A percentile compares a stretch with the other conserved stretches of the same genome.
These are phyloP conservation scores for Falco berigora DNA, from an alignment of 2,797 vertebrate species.

Conservation along the genomic window DNA sequence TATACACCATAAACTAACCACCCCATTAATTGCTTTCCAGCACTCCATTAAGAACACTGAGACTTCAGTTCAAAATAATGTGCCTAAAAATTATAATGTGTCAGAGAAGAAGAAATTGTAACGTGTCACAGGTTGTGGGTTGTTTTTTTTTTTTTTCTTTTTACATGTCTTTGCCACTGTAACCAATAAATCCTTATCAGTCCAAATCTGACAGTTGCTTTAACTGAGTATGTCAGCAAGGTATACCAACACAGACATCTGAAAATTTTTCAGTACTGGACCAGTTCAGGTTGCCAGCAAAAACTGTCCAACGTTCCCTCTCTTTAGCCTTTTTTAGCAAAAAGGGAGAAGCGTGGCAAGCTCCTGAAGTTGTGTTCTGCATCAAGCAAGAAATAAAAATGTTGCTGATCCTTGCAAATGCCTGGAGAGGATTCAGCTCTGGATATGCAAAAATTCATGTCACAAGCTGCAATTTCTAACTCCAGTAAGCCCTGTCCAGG, in stretches of 20 bases:
- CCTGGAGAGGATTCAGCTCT: background rate
- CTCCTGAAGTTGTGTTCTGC: background rate
- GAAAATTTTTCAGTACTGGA: background rate
- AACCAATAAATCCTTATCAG: background rate
- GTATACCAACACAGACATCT: background rate
- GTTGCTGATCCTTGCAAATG: background rate
- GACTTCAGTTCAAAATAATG: background rate
- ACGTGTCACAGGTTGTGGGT: background rate
- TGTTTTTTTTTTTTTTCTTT: background rate
- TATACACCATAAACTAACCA: background rate
- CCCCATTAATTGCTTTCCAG: background rate
- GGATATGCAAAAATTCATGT: background rate
- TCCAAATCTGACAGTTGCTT: background rate
- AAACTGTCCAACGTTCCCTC: background rate
- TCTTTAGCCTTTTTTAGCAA: rapidly evolving
- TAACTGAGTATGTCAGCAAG: background rate
- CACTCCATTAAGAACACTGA: background rate
- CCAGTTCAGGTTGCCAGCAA: background rate
- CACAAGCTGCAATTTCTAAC: background rate
- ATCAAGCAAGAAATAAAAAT: background rate
- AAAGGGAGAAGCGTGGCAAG: background rate
- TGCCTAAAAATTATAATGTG: background rate
- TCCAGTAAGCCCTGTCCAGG: background rate
- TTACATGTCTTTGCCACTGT: rapidly evolving
- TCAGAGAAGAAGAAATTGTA: background rate